phyloP scores from a whole-genome alignment of 2,888 invertebrate genomes.

The Drosophila subquinaria region DNA sequence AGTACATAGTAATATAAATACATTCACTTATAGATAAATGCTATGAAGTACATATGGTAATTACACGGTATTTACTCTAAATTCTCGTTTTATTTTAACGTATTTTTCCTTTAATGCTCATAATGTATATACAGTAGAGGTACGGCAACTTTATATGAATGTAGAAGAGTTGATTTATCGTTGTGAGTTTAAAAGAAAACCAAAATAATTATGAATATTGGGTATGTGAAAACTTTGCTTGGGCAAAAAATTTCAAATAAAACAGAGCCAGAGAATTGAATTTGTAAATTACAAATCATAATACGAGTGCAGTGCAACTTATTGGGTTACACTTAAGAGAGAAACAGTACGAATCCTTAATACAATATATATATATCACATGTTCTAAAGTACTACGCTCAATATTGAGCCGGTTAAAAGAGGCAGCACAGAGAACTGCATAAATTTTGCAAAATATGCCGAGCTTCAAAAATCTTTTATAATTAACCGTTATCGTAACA shows the following conservation, averaged over 20 bases:
- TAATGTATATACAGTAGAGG: constrained; percentile 4
- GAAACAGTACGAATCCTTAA: constrained; percentile 43
- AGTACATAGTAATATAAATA: constrained; percentile 12
- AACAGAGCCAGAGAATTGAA: background rate
- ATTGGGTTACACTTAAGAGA: background rate
- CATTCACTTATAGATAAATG: constrained; percentile 2
- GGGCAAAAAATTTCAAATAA: background rate
- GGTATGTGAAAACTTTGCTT: background rate
- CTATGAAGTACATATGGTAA: constrained; percentile 5
- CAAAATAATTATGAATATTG: background rate
- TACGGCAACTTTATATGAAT: background rate
- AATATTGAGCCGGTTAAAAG: constrained; percentile 21
- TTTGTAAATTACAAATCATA: background rate
- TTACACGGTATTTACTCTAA: background rate
- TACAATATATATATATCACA: constrained; percentile 55
- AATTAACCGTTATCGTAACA: background rate
- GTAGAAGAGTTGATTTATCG: background rate
- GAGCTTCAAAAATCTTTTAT: background rate
- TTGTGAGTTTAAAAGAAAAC: background rate
- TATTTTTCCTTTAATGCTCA: background rate
- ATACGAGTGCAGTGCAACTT: background rate
- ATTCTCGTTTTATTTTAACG: background rate
- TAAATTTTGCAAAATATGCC: background rate
- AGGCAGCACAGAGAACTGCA: constrained; percentile 8
- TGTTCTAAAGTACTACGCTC: constrained; percentile 47